Evolutionary conservation across 1,140 invertebrate species (phyloP).

Genomic region (Drosophila quadrilineata): DNA sequence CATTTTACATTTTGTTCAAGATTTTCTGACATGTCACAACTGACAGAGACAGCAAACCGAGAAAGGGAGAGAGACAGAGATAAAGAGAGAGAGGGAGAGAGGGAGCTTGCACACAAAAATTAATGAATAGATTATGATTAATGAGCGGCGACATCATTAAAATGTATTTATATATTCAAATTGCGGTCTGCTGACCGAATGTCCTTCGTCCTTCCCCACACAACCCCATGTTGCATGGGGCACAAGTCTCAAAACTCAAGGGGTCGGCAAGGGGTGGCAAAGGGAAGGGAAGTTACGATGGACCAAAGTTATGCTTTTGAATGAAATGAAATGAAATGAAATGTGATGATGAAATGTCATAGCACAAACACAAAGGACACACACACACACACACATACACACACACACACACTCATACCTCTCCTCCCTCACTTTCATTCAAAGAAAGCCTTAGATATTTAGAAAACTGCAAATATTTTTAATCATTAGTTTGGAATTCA

Average conservation of each 20-base stretch:
- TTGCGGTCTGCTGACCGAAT: slow-evolving; percentile 70
- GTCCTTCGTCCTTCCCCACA: neutral
- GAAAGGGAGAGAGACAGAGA: neutral
- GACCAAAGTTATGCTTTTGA: slow-evolving; percentile 13
- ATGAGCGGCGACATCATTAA: slow-evolving; percentile 79
- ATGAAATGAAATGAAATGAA: slow-evolving; percentile 3
- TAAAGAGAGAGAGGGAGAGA: neutral
- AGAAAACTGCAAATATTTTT: slow-evolving; percentile 63
- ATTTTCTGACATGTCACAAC: slow-evolving; percentile 36
- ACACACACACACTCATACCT: no score
- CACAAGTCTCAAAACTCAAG: no score
- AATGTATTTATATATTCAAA: slow-evolving; percentile 77
- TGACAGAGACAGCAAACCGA: no score
- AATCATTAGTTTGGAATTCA: slow-evolving; percentile 78
- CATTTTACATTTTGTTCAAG: slow-evolving; percentile 57
- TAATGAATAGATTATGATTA: slow-evolving; percentile 80
- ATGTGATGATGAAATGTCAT: slow-evolving; percentile 58
- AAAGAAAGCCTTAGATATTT: no score
- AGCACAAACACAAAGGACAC: slow-evolving; percentile 46
- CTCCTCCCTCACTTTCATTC: no score
- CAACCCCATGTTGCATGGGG: no score
- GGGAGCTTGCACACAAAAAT: slow-evolving; percentile 52
- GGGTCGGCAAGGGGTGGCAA: no score
- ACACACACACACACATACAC: slow-evolving; percentile 24
- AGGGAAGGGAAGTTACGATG: no score